These are phyloP conservation scores for Orestias chungarensis DNA, from an alignment of 2,797 vertebrate species.

Conservation along the genomic window DNA sequence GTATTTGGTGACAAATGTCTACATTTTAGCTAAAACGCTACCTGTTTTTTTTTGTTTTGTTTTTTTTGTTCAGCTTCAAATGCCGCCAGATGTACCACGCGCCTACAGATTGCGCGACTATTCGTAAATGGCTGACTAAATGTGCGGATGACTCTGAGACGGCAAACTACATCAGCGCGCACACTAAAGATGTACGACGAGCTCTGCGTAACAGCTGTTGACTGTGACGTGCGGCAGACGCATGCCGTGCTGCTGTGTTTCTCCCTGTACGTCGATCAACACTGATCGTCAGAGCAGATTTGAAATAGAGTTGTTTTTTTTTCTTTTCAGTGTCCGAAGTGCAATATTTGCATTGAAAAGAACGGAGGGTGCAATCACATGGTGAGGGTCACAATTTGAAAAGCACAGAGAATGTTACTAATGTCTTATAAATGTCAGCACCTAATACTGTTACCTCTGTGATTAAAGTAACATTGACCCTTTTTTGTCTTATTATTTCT, in stretches of 20 bases:
- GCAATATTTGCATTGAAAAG: constrained; percentile 99
- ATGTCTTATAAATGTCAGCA: constrained; percentile 6
- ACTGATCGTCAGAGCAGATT: background rate
- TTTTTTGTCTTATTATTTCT: constrained; percentile 18
- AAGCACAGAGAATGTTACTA: constrained; percentile 30
- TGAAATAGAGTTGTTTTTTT: constrained; percentile 13
- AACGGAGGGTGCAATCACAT: constrained; percentile 99
- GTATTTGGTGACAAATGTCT: background rate
- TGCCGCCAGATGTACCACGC: constrained; percentile 99
- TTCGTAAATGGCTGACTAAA: constrained; percentile 98
- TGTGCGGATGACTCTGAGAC: constrained; percentile 99
- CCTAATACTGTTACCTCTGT: background rate
- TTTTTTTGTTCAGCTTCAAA: constrained; percentile 86
- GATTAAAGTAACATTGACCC: background rate
- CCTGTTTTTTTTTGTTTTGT: background rate
- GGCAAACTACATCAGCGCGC: constrained; percentile 99
- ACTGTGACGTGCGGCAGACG: background rate
- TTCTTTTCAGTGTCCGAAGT: constrained; percentile 94
- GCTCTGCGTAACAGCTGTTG: background rate
- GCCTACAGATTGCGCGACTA: constrained; percentile 96
- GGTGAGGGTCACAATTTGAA: constrained; percentile 82
- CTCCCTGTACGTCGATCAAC: background rate
- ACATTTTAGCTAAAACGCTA: background rate
- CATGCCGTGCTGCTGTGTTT: background rate
- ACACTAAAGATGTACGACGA: constrained; percentile 99